Evolutionary conservation across 2,888 invertebrate genomes (phyloP), one percentile per base, ranked within the genome.

Genomic region (Nasonovia ribisnigri): DNA sequence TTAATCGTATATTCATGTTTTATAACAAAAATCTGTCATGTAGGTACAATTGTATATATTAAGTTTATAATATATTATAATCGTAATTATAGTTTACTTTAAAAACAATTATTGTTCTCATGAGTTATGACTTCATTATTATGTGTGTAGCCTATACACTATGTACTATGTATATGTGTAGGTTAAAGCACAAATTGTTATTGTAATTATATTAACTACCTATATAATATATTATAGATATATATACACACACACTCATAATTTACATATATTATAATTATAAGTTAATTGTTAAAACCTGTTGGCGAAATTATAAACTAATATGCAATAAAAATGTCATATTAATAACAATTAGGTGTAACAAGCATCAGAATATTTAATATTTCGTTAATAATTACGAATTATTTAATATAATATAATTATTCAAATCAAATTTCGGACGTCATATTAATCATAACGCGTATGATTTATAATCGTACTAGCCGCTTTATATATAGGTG

Each of bases 271-370:
- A 60, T 60, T 90, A 29, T 54, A 84, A 91, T 54, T 84, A 84
- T 36, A 36, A 91, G 36, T 36, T 84, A 91, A 91, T 91, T 84
- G 91, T 91, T 11, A 84, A 91, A 57, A 91, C 91, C 91, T 91
- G 91, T 84, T 91, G 42, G 84, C 84, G 5, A 84, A 91, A 51
- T 57, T 57, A 43, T 43, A 84, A 91, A 43, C 84, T 84, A n/a
- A 91, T 91, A 57, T n/a, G 54, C 29, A 84, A 91, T 91, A 84
- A 91, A 91, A 84, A 91, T 84, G 84, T 91, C 91, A 84, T 84
- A 84, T 91, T 84, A 91, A 84, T 51, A 91, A 29, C 51, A 29
- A 84, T 91, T 90, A 67, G 77, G 67, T 48, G 42, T n/a, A 3
- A 26, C 26, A 43, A 29, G 16, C 29, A 42, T 57, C n/a, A 36